Evolutionary conservation across 2,888 invertebrate genomes (phyloP).

Genomic region (Lepidochrysops patricia): DNA sequence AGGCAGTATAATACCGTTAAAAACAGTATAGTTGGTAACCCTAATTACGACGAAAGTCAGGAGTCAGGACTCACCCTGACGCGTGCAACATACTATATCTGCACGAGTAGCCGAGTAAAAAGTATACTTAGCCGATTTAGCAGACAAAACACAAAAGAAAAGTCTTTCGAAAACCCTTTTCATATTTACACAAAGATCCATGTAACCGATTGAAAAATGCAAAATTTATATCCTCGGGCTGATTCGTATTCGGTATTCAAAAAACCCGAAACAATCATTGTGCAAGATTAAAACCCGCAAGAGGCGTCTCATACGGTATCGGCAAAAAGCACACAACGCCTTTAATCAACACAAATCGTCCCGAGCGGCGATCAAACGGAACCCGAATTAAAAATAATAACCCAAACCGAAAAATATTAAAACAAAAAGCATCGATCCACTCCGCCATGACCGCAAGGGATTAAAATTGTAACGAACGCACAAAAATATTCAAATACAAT

Average conservation of each 20-base stretch:
- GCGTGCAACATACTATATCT: neutral
- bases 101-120: neutral
- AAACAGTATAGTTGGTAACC: too few species aligned
- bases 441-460: slow-evolving; percentile 58
- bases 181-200: neutral
- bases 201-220: slow-evolving; percentile 6
- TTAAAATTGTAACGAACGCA: slow-evolving; percentile 71
- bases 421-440: slow-evolving; percentile 62
- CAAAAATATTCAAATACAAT: slow-evolving; percentile 74
- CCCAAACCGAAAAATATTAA: slow-evolving; percentile 42
- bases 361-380: slow-evolving; percentile 51
- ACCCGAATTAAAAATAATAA: slow-evolving; percentile 40
- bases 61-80: too few species aligned
- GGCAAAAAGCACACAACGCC: slow-evolving; percentile 42
- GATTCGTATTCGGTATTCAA: slow-evolving; percentile 6
- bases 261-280: slow-evolving; percentile 13
- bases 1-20: too few species aligned
- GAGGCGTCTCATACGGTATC: slow-evolving; percentile 31
- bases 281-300: slow-evolving; percentile 33
- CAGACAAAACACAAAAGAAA: neutral
- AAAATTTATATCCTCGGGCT: slow-evolving; percentile 5
- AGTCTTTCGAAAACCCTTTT: neutral
- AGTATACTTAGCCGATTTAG: neutral
- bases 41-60: too few species aligned
- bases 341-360: slow-evolving; percentile 58